Percentiles rank a stretch among this genome's conserved stretches.
Conservation (phyloP, 2,888 invertebrate species). For the Drosophila meridionalis region DNA sequence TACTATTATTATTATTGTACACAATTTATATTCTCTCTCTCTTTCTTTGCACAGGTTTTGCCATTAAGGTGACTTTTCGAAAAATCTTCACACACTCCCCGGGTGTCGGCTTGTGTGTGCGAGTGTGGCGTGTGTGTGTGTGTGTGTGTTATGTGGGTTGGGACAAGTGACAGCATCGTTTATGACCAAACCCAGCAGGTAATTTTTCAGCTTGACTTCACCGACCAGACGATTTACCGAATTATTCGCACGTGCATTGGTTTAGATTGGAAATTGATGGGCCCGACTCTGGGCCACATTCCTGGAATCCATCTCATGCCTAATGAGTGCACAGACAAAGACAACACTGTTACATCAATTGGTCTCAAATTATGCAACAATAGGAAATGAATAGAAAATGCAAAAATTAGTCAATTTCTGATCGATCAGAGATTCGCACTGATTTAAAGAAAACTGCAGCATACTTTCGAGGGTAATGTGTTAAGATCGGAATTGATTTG, state of each 20-base stretch:
- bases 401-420: background rate
- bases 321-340: constrained; percentile 18
- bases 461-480: constrained; percentile 52
- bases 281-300: constrained; percentile 38
- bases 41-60: constrained; percentile 40
- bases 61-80: constrained; percentile 68
- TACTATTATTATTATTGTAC: constrained; percentile 53
- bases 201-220: constrained; percentile 64
- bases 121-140: constrained; percentile 20
- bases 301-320: constrained; percentile 40
- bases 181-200: constrained; percentile 70
- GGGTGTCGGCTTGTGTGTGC: constrained; percentile 32
- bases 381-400: constrained; percentile 5
- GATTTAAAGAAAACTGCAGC: constrained; percentile 32
- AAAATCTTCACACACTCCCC: constrained; percentile 68
- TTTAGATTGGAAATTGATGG: constrained; percentile 64
- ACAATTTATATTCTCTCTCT: constrained; percentile 34
- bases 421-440: background rate
- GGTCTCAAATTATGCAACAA: constrained; percentile 52
- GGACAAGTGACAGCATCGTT: constrained; percentile 75
- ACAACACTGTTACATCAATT: constrained; percentile 42
- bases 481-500: background rate
- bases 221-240: constrained; percentile 50
- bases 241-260: constrained; percentile 77
- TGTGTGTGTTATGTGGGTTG: constrained; percentile 40